Evolutionary conservation across 2,888 invertebrate species (phyloP).

Genomic region (Peribatodes rhomboidaria): DNA sequence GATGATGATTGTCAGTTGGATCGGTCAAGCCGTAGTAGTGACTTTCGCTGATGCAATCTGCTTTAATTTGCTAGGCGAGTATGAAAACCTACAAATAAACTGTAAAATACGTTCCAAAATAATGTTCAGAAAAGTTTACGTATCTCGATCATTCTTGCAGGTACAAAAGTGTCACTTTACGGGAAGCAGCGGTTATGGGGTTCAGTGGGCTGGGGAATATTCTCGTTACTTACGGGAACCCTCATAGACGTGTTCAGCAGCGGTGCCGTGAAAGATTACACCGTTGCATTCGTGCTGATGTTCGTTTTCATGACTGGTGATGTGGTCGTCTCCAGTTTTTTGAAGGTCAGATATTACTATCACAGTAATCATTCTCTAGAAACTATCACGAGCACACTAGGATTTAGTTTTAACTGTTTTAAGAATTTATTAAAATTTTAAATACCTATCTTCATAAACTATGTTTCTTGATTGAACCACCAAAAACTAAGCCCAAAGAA

Average conservation of each 20-base stretch:
- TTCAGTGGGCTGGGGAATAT: conserved; percentile 94
- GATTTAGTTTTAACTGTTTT: too few species aligned
- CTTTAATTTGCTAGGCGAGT: conserved; percentile 92
- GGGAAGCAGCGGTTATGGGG: conserved; percentile 96
- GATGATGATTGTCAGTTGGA: conserved; percentile 92
- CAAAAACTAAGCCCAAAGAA: too few species aligned
- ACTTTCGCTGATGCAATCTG: conserved; percentile 96
- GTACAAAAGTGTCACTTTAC: conserved; percentile 90
- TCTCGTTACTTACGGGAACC: conserved; percentile 91
- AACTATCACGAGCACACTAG: too few species aligned
- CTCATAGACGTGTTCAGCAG: conserved; percentile 91
- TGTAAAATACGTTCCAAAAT: too few species aligned
- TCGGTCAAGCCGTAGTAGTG: conserved; percentile 94
- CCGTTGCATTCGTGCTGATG: conserved; percentile 93
- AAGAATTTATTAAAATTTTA: too few species aligned
- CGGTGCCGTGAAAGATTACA: conserved; percentile 91
- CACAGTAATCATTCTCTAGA: too few species aligned
- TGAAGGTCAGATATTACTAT: conserved; percentile 81
- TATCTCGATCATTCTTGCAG: too few species aligned
- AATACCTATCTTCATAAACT: too few species aligned
- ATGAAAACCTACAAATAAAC: not conserved
- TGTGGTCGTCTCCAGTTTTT: conserved; percentile 88
- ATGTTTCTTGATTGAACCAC: too few species aligned
- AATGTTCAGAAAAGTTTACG: too few species aligned
- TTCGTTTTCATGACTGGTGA: conserved; percentile 89